Evolutionary conservation across 2,113 vertebrate genomes (phyloP), one percentile per base, ranked within the genome.

Genomic region (Phocoena phocoena): DNA sequence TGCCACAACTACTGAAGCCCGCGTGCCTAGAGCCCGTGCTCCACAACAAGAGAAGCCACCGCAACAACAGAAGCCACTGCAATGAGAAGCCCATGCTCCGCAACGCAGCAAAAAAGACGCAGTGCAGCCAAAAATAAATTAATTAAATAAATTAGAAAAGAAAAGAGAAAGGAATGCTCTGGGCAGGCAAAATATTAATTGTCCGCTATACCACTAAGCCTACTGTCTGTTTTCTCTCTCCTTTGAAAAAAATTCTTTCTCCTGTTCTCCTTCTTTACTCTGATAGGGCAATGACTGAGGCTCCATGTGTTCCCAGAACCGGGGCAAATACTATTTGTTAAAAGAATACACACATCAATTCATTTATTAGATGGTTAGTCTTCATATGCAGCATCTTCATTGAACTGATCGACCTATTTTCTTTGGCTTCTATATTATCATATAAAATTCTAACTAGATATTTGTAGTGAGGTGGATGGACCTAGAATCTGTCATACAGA

Each of bases 241-340:
- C 44, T 70, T 95, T 77, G 62, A 58, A 90, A 93, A 47, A 70
- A 36, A n/a, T 14, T 83, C 10, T 89, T 92, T 55, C 33, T 81
- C 94, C 76, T 82, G 44, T 11, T 80, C 47, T 70, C 63, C 65
- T 88, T 83, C 55, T 95, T 93, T 89, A 60, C 33, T 83, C 26
- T 62, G 60, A 58, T 44, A 87, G 38, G 26, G 7, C 65, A 86
- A 82, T 14, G 21, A 85, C 2, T 31, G 13, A 38, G 60, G 12
- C 14, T 84, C 26, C 17, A 1, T 55, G 33, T 81, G n/a, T 70
- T 92, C 26, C 60, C 63, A 90, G 60, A 79, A 23, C 68, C 25
- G 55, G 28, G 5, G 28, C 4, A 96, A 95, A 90, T 68, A 86
- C n/a, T 41, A 20, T 87, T 63, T 80, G 60, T 55, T 83, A 55